These are phyloP conservation scores for Eurytoma californica DNA, from an alignment of 2,888 invertebrate species.

Conservation along the genomic window DNA sequence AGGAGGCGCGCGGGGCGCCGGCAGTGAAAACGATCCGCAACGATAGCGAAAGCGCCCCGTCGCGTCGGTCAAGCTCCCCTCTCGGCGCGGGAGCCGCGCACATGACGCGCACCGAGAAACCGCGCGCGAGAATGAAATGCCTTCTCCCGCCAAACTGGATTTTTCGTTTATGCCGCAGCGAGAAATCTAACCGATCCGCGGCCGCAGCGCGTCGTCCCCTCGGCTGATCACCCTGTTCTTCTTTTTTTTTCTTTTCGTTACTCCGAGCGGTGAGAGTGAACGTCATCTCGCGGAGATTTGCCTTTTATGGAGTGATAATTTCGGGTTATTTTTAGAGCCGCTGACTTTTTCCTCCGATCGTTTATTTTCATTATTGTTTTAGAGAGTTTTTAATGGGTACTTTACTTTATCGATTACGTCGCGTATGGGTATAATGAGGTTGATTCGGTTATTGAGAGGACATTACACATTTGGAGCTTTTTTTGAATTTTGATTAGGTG, in stretches of 20 bases:
- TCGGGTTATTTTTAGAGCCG: too few relatives aligned
- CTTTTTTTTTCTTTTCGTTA: background rate
- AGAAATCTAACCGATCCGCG: constrained; percentile 2
- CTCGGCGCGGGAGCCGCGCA: background rate
- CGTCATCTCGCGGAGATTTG: too few relatives aligned
- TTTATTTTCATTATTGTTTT: too few relatives aligned
- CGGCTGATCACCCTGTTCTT: background rate
- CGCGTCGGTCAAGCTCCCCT: constrained; percentile 16
- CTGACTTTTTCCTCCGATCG: too few relatives aligned
- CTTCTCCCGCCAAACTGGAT: constrained; percentile 12
- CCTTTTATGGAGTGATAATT: too few relatives aligned
- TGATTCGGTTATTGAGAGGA: background rate
- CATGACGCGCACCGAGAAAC: background rate
- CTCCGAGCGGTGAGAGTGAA: background rate
- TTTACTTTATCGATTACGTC: too few relatives aligned
- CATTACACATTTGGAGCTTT: background rate
- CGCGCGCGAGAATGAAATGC: constrained; percentile 3
- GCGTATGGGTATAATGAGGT: too few relatives aligned
- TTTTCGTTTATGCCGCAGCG: background rate
- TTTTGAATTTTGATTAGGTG: background rate
- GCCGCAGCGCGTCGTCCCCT: background rate
- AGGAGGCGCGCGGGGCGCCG: background rate
- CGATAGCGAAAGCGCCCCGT: constrained; percentile 45
- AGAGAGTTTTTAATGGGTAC: too few relatives aligned
- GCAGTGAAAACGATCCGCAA: constrained; percentile 44